phyloP scores from a whole-genome alignment of 2,113 vertebrate genomes.

The Strigops habroptila region DNA sequence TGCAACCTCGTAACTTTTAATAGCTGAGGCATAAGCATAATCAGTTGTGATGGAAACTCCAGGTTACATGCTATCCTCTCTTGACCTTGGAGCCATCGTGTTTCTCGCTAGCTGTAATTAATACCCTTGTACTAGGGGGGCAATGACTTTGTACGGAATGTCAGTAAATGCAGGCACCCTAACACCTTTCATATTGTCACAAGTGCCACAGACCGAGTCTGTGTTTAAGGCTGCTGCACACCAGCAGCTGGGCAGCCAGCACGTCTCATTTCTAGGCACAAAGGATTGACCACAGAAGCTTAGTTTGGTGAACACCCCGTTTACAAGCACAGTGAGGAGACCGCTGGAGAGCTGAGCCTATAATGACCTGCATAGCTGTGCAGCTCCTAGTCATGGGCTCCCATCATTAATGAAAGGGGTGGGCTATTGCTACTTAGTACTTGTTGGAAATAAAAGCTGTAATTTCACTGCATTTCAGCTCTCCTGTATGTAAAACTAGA shows the following conservation, averaged over 20 bases:
- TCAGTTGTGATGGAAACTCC: constrained; percentile 24
- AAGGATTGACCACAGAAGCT: neutral
- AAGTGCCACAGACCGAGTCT: neutral
- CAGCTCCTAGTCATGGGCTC: neutral
- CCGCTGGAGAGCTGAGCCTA: neutral
- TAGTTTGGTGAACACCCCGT: neutral
- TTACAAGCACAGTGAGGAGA: neutral
- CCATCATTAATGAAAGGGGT: neutral
- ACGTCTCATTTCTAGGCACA: no score
- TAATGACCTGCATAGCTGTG: neutral
- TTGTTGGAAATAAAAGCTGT: neutral
- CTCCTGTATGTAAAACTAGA: neutral
- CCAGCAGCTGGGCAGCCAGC: neutral
- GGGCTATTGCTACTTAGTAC: neutral
- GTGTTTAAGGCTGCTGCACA: neutral
- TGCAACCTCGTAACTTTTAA: constrained; percentile 20
- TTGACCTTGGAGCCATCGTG: constrained; percentile 11
- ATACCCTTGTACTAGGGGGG: neutral
- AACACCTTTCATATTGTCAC: accelerated
- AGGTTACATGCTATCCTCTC: neutral
- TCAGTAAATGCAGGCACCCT: neutral
- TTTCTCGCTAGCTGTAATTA: neutral
- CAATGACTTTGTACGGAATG: neutral
- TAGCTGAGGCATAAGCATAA: constrained; percentile 27
- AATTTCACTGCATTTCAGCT: neutral